phyloP scores from a whole-genome alignment of 2,797 vertebrate species.

The Todus mexicanus region DNA sequence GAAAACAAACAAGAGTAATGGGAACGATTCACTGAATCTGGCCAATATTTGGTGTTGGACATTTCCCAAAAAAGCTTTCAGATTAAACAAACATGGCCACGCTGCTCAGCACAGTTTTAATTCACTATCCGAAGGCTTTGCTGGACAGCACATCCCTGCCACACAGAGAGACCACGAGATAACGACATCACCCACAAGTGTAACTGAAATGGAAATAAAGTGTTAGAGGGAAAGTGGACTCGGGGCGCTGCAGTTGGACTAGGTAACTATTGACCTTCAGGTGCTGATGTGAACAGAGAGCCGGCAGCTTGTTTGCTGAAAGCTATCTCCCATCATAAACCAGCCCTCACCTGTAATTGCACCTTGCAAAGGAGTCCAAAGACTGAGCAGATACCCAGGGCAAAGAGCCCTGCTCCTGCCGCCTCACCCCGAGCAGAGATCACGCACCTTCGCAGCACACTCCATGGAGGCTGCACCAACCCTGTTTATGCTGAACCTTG shows the following conservation, averaged over 20 bases:
- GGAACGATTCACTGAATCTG: background rate
- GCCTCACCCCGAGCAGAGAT: background rate
- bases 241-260: accelerated
- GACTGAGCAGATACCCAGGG: accelerated
- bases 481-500: background rate
- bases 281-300: background rate
- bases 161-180: accelerated
- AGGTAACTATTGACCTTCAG: background rate
- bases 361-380: background rate
- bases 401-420: accelerated
- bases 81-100: background rate
- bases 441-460: background rate
- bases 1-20: background rate
- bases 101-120: background rate
- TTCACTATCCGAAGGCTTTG: background rate
- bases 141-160: background rate
- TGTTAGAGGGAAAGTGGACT: background rate
- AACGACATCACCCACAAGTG: background rate
- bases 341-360: accelerated
- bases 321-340: background rate
- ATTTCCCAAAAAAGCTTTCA: conserved; percentile 45
- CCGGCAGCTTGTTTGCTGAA: background rate
- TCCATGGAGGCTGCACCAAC: background rate
- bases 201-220: background rate
- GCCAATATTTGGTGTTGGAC: background rate